phyloP scores from a whole-genome alignment of 2,797 vertebrate genomes.

The Leontocebus nigricollis region DNA sequence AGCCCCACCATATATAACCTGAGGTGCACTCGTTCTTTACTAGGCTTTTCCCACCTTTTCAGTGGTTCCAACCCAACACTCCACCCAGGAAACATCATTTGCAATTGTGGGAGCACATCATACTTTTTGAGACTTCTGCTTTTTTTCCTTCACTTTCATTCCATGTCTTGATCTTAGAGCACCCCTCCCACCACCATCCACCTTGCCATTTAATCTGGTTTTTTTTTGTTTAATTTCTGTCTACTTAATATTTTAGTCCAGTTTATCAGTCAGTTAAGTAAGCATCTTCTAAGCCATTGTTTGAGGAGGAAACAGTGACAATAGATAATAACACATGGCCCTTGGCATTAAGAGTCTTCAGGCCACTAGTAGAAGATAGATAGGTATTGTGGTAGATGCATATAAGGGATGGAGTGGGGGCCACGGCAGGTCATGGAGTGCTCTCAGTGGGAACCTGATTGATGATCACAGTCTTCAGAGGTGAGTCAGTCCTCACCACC shows the following conservation, averaged over 20 bases:
- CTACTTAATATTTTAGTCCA: background rate
- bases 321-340: background rate
- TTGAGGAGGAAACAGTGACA: background rate
- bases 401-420: background rate
- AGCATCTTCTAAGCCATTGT: background rate
- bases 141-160: background rate
- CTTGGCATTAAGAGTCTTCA: background rate
- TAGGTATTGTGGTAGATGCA: background rate
- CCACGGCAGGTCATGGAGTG: background rate
- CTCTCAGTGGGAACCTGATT: background rate
- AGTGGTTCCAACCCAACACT: background rate
- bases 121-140: background rate
- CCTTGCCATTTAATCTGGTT: background rate
- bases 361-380: background rate
- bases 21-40: background rate
- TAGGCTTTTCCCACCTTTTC: background rate
- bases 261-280: background rate
- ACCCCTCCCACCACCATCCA: fast-evolving
- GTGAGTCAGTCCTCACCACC: background rate
- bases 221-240: background rate
- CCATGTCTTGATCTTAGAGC: background rate
- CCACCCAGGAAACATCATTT: background rate
- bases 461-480: background rate
- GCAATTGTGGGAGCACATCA: background rate
- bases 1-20: fast-evolving